Evolutionary conservation across 1,140 invertebrate species (phyloP), one percentile per base, ranked within the genome.

Genomic region (Lysiphlebus fabarum): DNA sequence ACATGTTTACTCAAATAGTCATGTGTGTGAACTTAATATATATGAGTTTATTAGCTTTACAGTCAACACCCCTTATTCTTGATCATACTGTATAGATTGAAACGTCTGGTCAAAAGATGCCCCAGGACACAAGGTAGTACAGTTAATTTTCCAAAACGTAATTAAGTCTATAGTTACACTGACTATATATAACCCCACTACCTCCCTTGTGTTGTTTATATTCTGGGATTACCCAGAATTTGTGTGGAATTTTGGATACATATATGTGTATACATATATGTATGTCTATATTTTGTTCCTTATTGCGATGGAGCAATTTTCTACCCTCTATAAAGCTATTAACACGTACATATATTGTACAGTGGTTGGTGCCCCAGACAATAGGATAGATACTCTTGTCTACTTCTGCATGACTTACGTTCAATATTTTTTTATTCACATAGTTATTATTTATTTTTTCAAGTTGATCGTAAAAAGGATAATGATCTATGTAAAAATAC

Each of bases 81-180:
- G 14, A 42, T 53, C 57, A 50, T 37, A 14, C 33, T 40, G 58
- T 58, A 65, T 62, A 61, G 63, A 58, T 63, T 59, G 59, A 51
- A 63, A 58, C 64, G 62, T 65, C 64, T 65, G 64, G 58, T 63
- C 17, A 26, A 26, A 26, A 26, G 17, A 26, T 26, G 17, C 17
- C 17, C 17, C 17, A 26, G 47, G 53, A 40, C 49, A 26, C 17
- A 26, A 26, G 17, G 17, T 36, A 47, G 40, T 42, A 45, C 58
- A 58, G 62, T 59, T 57, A 62, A 62, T 62, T 63, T 61, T 44
- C 54, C 47, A 51, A 63, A 66, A 63, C 58, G 64, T 59, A 66
- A 66, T 66, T 66, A 66, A 66, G 62, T 58, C 47, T 33, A 42
- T 10, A 12, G 11, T 37, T 37, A 40, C 8, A 9, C 36, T 49